phyloP scores from a whole-genome alignment of 1,140 invertebrate genomes.

The Philotrypesis tridentata region DNA sequence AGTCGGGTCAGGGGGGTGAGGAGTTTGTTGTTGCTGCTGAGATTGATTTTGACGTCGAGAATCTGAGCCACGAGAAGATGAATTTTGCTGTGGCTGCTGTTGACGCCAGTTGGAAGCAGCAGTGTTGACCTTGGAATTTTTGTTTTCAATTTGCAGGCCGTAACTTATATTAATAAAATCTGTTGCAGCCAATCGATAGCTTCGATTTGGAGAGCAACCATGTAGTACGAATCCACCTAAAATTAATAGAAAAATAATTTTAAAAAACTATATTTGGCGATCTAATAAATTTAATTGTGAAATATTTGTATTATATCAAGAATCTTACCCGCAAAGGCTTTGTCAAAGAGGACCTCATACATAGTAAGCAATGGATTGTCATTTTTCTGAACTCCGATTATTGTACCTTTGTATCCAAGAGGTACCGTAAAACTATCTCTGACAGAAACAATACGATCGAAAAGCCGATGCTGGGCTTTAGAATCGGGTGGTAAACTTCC shows the following conservation, averaged over 20 bases:
- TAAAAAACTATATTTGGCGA: neutral
- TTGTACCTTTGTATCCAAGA: slow-evolving; percentile 86
- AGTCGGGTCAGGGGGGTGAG: neutral
- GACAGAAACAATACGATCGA: slow-evolving; percentile 89
- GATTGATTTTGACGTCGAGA: neutral
- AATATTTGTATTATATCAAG: neutral
- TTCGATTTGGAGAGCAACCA: slow-evolving; percentile 70
- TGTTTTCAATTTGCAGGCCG: slow-evolving; percentile 70
- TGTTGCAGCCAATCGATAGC: slow-evolving; percentile 74
- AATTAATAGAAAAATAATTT: slow-evolving; percentile 45
- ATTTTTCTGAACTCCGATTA: slow-evolving; percentile 81
- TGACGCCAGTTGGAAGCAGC: slow-evolving; percentile 21
- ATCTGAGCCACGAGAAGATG: neutral
- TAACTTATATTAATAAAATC: slow-evolving; percentile 79
- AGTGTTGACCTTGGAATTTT: slow-evolving; percentile 53
- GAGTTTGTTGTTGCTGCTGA: neutral
- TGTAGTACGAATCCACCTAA: slow-evolving; percentile 78
- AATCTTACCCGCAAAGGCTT: slow-evolving; percentile 75
- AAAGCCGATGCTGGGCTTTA: slow-evolving; percentile 78
- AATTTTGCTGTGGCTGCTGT: slow-evolving; percentile 32
- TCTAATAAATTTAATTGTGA: neutral
- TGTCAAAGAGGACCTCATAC: slow-evolving; percentile 87
- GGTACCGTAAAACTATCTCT: slow-evolving; percentile 85
- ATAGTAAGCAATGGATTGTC: slow-evolving; percentile 73
- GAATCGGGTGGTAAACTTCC: slow-evolving; percentile 78